A percentile compares a stretch with the other conserved stretches of the same genome.
phyloP scores from a whole-genome alignment of 2,797 vertebrate genomes.

The Eupleurogrammus muticus region DNA sequence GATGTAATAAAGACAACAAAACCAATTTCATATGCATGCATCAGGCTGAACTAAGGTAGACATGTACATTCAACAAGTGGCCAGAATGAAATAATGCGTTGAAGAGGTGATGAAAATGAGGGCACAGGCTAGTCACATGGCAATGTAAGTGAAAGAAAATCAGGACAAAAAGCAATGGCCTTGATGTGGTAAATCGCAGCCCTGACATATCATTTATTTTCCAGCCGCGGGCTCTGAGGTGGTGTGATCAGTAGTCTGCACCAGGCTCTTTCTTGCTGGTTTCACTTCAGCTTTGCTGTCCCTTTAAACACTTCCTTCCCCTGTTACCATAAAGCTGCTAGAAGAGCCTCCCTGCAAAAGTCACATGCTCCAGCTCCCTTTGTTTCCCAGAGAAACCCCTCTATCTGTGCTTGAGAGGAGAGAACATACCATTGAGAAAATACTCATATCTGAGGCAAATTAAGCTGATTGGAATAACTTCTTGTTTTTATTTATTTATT shows the following conservation, averaged over 20 bases:
- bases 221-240: not conserved
- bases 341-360: conserved; percentile 75
- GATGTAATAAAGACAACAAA: not conserved
- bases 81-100: not conserved
- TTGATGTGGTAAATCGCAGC: conserved; percentile 4
- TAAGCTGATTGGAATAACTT: not conserved
- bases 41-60: not conserved
- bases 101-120: not conserved
- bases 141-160: not conserved
- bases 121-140: not conserved
- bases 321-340: conserved; percentile 77
- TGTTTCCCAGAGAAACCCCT: conserved; percentile 63
- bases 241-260: conserved; percentile 36
- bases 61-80: conserved; percentile 4
- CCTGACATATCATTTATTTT: conserved; percentile 19
- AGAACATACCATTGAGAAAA: conserved; percentile 8
- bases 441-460: not conserved
- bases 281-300: conserved; percentile 55
- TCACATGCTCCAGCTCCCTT: conserved; percentile 85
- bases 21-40: not conserved
- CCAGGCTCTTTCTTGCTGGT: conserved; percentile 24
- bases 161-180: conserved; percentile 1
- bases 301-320: conserved; percentile 74
- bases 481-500: not conserved
- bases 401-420: conserved; percentile 26